phyloP scores from a whole-genome alignment of 35 echinoderm and acorn worm genomes.

The Eucidaris tribuloides region DNA sequence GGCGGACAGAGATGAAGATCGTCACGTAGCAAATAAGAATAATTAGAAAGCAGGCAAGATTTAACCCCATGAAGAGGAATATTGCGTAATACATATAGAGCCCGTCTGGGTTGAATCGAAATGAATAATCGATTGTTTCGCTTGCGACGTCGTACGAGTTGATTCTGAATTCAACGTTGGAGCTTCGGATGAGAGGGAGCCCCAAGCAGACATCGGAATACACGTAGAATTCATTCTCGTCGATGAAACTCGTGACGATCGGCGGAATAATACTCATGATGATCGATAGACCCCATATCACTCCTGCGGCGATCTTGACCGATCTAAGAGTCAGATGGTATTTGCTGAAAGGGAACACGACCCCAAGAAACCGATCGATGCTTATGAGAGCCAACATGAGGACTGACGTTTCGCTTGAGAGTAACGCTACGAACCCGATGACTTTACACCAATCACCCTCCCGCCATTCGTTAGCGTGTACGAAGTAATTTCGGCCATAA shows the following conservation, averaged over 20 bases:
- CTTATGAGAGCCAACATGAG: slow-evolving; percentile 47
- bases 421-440: slow-evolving; percentile 10
- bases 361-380: slow-evolving; percentile 24
- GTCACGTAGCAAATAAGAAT: slow-evolving; percentile 44
- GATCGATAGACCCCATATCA: not conserved
- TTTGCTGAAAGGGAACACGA: slow-evolving; percentile 33
- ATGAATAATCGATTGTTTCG: not conserved
- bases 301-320: not conserved
- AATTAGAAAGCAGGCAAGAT: slow-evolving; percentile 55
- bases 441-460: not conserved
- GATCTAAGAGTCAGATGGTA: not conserved
- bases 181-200: slow-evolving; percentile 19
- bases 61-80: slow-evolving; percentile 60
- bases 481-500: slow-evolving; percentile 13
- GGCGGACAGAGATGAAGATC: slow-evolving; percentile 56
- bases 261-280: not conserved
- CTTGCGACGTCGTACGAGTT: not conserved
- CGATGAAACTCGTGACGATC: not conserved
- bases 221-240: not conserved
- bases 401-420: slow-evolving; percentile 50
- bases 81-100: slow-evolving; percentile 53
- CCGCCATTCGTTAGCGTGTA: slow-evolving; percentile 16
- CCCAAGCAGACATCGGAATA: slow-evolving; percentile 30
- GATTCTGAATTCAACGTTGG: not conserved
- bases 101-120: not conserved